Base-by-base conservation (phyloP, 2,113 vertebrate genomes). In the Pachycephala philippinensis region DNA sequence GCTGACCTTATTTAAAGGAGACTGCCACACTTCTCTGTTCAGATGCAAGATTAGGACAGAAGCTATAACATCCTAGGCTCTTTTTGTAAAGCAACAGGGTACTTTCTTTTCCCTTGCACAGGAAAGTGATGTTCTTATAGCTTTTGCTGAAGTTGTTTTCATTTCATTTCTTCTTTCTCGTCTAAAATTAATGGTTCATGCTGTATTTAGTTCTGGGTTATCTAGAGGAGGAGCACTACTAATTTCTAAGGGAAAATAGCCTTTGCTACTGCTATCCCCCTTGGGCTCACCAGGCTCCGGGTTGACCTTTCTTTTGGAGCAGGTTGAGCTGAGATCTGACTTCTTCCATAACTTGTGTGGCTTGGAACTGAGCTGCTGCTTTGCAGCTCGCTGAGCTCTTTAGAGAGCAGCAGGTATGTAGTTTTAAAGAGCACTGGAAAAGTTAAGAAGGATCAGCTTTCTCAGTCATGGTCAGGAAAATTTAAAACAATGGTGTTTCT, bases 1-100 rank as follows among this genome's bases (percentile, higher is more conserved):
- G 44, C 70, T 96, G 89, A 85, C 87, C 71, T 96, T 84, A 63
- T 70, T 96, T 77, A 92, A 97, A 77, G 50, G 66, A 87, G 54
- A 44, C n/a, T 30, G 28, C 33, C 56, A 37, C 71, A 24, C 33
- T 75, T 64, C 42, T 85, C 26, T 66, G 31, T 50, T 90, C 72
- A 10, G 57, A 23, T 75, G 28, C 33, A 72, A 68, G 44, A 49
- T 23, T 40, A 59, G 27, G 69, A 87, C 85, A 50, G 54, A 71
- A 91, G 37, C 40, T 86, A 0, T 26, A 69, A 53, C 17, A 57
- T 40, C 66, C 53, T 63, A 75, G 31, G 20, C 22, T 37, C 23
- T 63, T 47, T 70, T 69, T 54, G 11, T 35, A 75, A 89, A 81
- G 56, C 52, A 39, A 9, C 7, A 31, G 39, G 13, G 17, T 85